Conservation (phyloP, 2,797 vertebrate species). For the Vultur gryphus region DNA sequence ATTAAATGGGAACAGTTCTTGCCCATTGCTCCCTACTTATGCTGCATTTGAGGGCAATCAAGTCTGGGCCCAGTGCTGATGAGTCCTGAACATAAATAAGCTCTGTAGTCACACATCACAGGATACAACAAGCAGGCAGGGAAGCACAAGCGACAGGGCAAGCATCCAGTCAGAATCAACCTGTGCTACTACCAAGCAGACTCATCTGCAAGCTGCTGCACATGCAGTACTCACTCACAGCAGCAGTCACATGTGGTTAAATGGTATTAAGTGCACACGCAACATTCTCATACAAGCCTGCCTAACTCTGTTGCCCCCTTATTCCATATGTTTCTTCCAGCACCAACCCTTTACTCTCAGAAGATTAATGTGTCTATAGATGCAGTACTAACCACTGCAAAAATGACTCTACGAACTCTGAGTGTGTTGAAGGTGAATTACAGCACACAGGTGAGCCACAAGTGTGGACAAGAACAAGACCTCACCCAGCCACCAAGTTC, state of each 20-base stretch:
- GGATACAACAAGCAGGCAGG: not conserved
- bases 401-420: not conserved
- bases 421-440: not conserved
- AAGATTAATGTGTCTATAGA: not conserved
- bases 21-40: not conserved
- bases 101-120: not conserved
- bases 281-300: not conserved
- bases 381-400: not conserved
- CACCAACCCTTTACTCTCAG: not conserved
- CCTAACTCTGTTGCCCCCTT: not conserved
- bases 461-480: not conserved
- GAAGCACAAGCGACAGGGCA: not conserved
- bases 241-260: fast-evolving
- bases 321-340: not conserved
- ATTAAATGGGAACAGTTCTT: not conserved
- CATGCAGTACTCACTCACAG: fast-evolving
- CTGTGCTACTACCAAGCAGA: not conserved
- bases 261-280: not conserved
- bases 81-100: not conserved
- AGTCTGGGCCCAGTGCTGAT: not conserved
- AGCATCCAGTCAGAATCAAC: not conserved
- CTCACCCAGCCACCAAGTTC: not conserved
- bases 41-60: not conserved
- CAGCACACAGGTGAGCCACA: not conserved
- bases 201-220: not conserved